phyloP scores from a whole-genome alignment of 2,888 invertebrate genomes.

The Chrysina gloriosa region DNA sequence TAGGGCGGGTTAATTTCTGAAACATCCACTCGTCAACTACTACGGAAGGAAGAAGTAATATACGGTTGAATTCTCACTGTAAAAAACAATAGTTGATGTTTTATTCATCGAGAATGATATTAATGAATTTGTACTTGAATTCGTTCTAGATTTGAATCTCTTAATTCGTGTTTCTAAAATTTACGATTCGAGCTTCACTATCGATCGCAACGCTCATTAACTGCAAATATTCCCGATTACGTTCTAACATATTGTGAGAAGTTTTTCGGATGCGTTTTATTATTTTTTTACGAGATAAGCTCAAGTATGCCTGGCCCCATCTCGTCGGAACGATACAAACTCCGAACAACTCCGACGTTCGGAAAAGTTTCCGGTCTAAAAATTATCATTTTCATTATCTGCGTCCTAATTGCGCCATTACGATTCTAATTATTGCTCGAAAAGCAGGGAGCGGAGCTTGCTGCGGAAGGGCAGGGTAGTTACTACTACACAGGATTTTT shows the following conservation, averaged over 20 bases:
- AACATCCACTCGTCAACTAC: conserved; percentile 16
- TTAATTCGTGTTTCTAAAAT: too few relatives aligned
- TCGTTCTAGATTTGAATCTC: too few relatives aligned
- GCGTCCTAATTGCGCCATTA: conserved; percentile 59
- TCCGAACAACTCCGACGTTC: conserved; percentile 4
- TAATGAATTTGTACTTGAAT: too few relatives aligned
- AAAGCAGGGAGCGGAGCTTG: conserved; percentile 45
- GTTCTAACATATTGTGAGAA: conserved; percentile 3
- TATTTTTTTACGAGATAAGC: conserved; percentile 16
- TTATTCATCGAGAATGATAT: too few relatives aligned
- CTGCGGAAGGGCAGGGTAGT: background rate
- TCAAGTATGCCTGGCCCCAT: conserved; percentile 10
- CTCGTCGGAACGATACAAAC: conserved; percentile 21
- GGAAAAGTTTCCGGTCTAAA: conserved; percentile 46
- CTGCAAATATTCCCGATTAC: background rate
- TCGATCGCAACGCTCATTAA: background rate
- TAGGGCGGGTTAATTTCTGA: conserved; percentile 43
- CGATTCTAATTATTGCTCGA: conserved; percentile 57
- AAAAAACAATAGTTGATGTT: too few relatives aligned
- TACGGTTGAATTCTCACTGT: too few relatives aligned
- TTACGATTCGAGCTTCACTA: background rate
- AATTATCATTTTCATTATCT: conserved; percentile 61
- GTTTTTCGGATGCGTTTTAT: conserved; percentile 3
- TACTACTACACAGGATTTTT: too few relatives aligned
- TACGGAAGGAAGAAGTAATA: background rate